Base-by-base conservation (phyloP, 2,113 vertebrate species). In the Dissostichus mawsoni region DNA sequence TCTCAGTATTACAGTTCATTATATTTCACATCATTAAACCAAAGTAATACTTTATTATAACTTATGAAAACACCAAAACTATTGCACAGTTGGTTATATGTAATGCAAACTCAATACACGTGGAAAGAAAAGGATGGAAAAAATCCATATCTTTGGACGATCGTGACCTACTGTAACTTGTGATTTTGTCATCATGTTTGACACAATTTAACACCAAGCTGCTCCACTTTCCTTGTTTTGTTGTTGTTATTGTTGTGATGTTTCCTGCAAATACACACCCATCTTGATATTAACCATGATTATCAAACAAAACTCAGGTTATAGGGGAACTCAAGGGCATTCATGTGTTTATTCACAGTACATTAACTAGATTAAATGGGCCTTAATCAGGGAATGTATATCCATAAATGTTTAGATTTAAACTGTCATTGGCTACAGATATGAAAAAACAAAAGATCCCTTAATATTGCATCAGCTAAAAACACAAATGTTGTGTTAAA, bases 151-250 rank as follows among this genome's bases (percentile, higher is more conserved):
- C 3, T 25, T 7, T 55, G 2, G 0, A 5, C 11, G 8, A 29
- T 65, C 29, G 0, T 82, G 67, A 76, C 61, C 3, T 41, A 29
- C 29, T 29, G 29, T 18, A 18, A 77, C 18, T 3, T 47, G 13
- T 18, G 61, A 53, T 17, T 72, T 18, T 67, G 23, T 45, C 44
- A 81, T 41, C 44, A 18, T 2, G 63, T 63, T 63, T 74, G 63
- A 63, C 0, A 18, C 18, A 81, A 53, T 4, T 74, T 56, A 45
- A 17, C 55, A 45, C 8, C n/a, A 11, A 10, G 0, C 50, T 63
- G 16, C 8, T 56, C 36, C n/a, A 29, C 29, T 29, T 29, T 29
- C 14, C 8, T 36, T 48, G 25, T 59, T 50, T 11, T 11, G 36
- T 62, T 3, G 0, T 29, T 29, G 25, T 29, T 29, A 29, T 44